Evolutionary conservation across 2,888 invertebrate species (phyloP).

Genomic region (Hecatera dysodea): DNA sequence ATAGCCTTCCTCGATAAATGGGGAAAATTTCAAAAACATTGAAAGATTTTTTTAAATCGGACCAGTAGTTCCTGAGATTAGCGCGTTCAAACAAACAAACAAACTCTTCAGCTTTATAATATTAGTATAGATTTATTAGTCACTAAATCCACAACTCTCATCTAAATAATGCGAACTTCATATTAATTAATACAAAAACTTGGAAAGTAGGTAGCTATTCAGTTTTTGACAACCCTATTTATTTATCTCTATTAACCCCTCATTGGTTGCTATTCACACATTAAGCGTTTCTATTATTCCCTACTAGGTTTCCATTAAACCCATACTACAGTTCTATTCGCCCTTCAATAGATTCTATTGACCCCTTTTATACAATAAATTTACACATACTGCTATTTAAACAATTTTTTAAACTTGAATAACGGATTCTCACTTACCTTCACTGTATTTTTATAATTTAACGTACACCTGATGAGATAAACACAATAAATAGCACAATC

Average conservation of each 20-base stretch:
- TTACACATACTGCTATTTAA: slow-evolving; percentile 33
- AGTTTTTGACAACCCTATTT: slow-evolving; percentile 45
- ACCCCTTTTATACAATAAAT: slow-evolving; percentile 38
- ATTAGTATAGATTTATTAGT: too few species aligned
- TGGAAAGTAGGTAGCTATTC: too few species aligned
- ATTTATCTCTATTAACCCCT: slow-evolving; percentile 40
- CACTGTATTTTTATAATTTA: slow-evolving; percentile 40
- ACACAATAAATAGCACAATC: slow-evolving; percentile 6
- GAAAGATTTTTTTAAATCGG: too few species aligned
- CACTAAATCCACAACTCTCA: slow-evolving; percentile 17
- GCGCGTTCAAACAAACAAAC: too few species aligned
- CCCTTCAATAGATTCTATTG: slow-evolving; percentile 43
- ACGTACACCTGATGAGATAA: slow-evolving; percentile 20
- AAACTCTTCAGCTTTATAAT: too few species aligned
- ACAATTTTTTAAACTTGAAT: slow-evolving; percentile 28
- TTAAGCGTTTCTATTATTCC: slow-evolving; percentile 29
- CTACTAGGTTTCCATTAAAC: slow-evolving; percentile 43
- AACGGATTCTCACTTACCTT: slow-evolving; percentile 38
- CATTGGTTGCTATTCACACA: slow-evolving; percentile 40
- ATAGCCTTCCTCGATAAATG: too few species aligned
- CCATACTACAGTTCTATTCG: slow-evolving; percentile 37
- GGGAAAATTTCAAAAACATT: too few species aligned
- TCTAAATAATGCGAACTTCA: slow-evolving; percentile 19
- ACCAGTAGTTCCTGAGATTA: too few species aligned
- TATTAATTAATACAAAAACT: too few species aligned